Evolutionary conservation across 2,797 vertebrate species (phyloP).

Genomic region (Premnoplex brunnescens): DNA sequence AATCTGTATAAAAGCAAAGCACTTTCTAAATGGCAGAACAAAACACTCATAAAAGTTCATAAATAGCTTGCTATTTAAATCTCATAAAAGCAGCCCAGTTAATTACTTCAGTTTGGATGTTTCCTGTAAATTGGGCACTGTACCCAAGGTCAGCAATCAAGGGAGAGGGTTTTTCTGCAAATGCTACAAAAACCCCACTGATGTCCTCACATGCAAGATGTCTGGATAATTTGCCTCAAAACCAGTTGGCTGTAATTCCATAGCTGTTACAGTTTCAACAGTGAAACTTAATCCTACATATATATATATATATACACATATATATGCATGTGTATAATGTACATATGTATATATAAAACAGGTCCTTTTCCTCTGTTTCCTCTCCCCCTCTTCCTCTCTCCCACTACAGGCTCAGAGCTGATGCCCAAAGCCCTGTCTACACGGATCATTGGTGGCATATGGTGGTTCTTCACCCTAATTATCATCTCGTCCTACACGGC

Average conservation of each 20-base stretch:
- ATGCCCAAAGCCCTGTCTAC: slow-evolving; percentile 99
- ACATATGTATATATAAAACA: rapidly evolving
- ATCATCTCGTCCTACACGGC: slow-evolving; percentile 99
- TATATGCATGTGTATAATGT: neutral
- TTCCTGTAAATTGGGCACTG: slow-evolving; percentile 62
- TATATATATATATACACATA: neutral
- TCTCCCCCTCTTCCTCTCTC: neutral
- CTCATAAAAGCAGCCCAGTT: slow-evolving; percentile 77
- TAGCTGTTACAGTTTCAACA: neutral
- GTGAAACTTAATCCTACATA: neutral
- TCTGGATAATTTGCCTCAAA: neutral
- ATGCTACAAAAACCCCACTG: neutral
- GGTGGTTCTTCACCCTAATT: slow-evolving; percentile 99
- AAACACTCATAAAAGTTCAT: slow-evolving; percentile 76
- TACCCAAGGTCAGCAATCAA: slow-evolving; percentile 68
- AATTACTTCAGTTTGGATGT: slow-evolving; percentile 77
- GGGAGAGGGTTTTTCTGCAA: slow-evolving; percentile 48
- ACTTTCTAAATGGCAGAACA: slow-evolving; percentile 70
- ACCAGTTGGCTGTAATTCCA: neutral
- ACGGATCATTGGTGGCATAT: slow-evolving; percentile 97
- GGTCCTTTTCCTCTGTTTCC: neutral
- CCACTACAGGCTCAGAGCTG: slow-evolving; percentile 89
- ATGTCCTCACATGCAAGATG: neutral
- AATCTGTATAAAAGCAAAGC: slow-evolving; percentile 70
- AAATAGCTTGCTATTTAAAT: slow-evolving; percentile 75